Conservation (phyloP, 2,888 invertebrate genomes). For the Agapetus fuscipes region DNA sequence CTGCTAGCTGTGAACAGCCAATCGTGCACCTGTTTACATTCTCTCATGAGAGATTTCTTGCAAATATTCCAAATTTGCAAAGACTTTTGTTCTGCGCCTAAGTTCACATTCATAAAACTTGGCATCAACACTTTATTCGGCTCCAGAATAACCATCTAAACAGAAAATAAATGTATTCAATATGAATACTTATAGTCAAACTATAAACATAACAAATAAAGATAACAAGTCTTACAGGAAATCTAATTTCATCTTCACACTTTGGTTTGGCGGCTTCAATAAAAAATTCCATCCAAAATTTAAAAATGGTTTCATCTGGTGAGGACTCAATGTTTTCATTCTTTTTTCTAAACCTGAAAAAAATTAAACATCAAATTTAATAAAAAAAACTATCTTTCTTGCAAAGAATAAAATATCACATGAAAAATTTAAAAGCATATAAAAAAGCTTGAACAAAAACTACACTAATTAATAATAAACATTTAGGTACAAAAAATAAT, state of each 20-base stretch:
- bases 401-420: no score
- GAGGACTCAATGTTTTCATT: slow-evolving; percentile 59
- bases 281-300: slow-evolving; percentile 99
- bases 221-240: slow-evolving; percentile 58
- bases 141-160: slow-evolving; percentile 73
- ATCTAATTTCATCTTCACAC: slow-evolving; percentile 73
- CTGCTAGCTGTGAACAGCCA: slow-evolving; percentile 89
- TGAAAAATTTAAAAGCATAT: no score
- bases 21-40: slow-evolving; percentile 79
- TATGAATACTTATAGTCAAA: no score
- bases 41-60: slow-evolving; percentile 62
- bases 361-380: no score
- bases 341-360: slow-evolving; percentile 66
- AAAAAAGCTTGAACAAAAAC: no score
- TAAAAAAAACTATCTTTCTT: no score
- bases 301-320: slow-evolving; percentile 82
- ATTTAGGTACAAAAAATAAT: no score
- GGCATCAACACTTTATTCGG: slow-evolving; percentile 91
- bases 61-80: slow-evolving; percentile 84
- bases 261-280: slow-evolving; percentile 83
- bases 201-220: slow-evolving; percentile 15
- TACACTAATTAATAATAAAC: no score
- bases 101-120: slow-evolving; percentile 90
- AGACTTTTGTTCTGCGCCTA: slow-evolving; percentile 88
- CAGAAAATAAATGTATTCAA: slow-evolving; percentile 2